Conservation (phyloP, 2,113 vertebrate species). For the Actinemys pallida region DNA sequence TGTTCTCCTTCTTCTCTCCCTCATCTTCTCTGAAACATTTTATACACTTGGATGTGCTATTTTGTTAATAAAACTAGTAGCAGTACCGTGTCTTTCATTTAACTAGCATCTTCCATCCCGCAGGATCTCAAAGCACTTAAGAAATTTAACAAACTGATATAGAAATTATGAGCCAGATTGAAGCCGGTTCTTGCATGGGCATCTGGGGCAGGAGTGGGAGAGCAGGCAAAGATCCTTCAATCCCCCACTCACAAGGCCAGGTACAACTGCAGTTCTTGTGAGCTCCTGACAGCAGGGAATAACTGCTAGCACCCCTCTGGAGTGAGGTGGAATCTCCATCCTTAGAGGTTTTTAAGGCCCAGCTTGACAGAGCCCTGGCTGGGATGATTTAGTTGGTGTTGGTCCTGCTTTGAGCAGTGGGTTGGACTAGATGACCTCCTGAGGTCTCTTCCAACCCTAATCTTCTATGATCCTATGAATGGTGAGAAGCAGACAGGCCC, state of each 20-base stretch:
- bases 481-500: conserved; percentile 8
- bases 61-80: background rate
- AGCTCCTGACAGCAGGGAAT: conserved; percentile 12
- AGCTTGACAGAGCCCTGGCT: too few relatives aligned
- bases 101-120: background rate
- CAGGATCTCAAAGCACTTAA: background rate
- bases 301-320: conserved; percentile 3
- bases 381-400: too few relatives aligned
- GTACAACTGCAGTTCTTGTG: background rate
- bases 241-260: background rate
- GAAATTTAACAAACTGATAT: background rate
- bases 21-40: background rate
- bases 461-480: background rate
- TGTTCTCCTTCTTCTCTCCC: background rate
- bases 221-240: too few relatives aligned
- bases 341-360: too few relatives aligned
- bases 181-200: background rate
- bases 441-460: too few relatives aligned
- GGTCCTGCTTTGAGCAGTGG: too few relatives aligned
- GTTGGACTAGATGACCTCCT: too few relatives aligned
- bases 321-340: background rate
- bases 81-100: background rate
- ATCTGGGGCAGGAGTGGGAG: too few relatives aligned
- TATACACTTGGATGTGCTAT: background rate
- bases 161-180: background rate